These are phyloP conservation scores for Sitta carolinensis DNA, from an alignment of 2,797 vertebrate species.

Conservation along the genomic window DNA sequence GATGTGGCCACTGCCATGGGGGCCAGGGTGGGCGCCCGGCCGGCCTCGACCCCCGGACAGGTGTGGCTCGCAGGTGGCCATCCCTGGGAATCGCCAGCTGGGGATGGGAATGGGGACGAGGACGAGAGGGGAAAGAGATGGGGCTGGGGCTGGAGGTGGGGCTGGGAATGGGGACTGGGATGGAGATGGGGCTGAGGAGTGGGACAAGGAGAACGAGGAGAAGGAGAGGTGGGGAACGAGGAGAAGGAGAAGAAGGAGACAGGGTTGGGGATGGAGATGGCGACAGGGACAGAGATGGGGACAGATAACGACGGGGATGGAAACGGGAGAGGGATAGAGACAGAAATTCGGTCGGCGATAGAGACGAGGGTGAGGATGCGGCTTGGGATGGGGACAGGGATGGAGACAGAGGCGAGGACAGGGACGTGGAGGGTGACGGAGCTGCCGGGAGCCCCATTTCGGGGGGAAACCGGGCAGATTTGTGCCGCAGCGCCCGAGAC, in stretches of 20 bases:
- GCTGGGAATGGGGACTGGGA: neutral
- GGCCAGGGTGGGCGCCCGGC: neutral
- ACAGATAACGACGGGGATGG: neutral
- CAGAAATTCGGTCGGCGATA: no score
- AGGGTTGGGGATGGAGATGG: neutral
- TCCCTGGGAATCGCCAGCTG: fast-evolving
- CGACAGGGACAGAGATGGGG: fast-evolving
- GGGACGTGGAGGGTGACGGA: neutral
- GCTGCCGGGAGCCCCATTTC: fast-evolving
- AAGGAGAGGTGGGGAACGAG: no score
- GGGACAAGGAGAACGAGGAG: neutral
- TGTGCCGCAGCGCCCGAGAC: neutral
- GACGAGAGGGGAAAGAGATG: neutral
- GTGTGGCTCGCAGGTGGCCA: fast-evolving
- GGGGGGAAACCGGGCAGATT: neutral
- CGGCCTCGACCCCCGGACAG: fast-evolving
- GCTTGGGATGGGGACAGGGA: neutral
- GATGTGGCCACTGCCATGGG: neutral
- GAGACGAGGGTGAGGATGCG: neutral
- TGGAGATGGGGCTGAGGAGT: no score
- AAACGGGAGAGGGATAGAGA: neutral
- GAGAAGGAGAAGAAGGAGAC: neutral
- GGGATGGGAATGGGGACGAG: neutral
- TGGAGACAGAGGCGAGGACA: no score
- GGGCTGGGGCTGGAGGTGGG: neutral